Evolutionary conservation across 2,888 invertebrate species (phyloP), one percentile per base, ranked within the genome.

Genomic region (Microplitis manilae): DNA sequence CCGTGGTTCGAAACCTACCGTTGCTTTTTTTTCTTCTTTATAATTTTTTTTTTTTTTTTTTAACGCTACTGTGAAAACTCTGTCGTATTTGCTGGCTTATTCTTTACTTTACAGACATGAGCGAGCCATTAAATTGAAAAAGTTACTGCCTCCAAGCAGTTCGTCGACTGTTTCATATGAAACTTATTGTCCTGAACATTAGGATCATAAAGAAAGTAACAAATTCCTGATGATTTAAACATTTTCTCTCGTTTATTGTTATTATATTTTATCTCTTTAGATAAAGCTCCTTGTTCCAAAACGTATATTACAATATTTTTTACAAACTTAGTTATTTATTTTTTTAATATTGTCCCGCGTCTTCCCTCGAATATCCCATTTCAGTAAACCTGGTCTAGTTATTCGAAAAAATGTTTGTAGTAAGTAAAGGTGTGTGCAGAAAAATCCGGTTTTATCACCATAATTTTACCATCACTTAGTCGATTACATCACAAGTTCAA

Each of bases 111-210:
- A 20, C 40, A 62, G 73, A 65, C 7, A 68, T 65, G 75, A 79
- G 78, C 79, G 80, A 41, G 73, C 81, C 80, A 80, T 82, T 78
- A 80, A 81, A 82, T 81, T 81, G 80, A 81, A 81, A 81, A 81
- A 82, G 78, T 82, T 82, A 70, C 76, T 77, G 65, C 68, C 50
- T 50, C 69, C 71, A 68, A 77, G 71, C 75, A 61, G 77, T 77
- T 77, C 75, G 69, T 38, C 62, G 9, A 6, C 67, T 76, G 20
- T 60, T 59, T 50, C 20, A 17, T 41, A 41, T 38, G 41, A 59
- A 69, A 41, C 60, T 68, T 20, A 69, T 30, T 39, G 50, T 68
- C 15, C 30, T 60, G 68, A 68, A 50, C 9, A 38, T 72, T 61
- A 38, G 61, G 38, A 5, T 72, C 61, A 17, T 61, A 70, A 7